Evolutionary conservation across 2,888 invertebrate genomes (phyloP), one percentile per base, ranked within the genome.

Genomic region (Chesias legatella): DNA sequence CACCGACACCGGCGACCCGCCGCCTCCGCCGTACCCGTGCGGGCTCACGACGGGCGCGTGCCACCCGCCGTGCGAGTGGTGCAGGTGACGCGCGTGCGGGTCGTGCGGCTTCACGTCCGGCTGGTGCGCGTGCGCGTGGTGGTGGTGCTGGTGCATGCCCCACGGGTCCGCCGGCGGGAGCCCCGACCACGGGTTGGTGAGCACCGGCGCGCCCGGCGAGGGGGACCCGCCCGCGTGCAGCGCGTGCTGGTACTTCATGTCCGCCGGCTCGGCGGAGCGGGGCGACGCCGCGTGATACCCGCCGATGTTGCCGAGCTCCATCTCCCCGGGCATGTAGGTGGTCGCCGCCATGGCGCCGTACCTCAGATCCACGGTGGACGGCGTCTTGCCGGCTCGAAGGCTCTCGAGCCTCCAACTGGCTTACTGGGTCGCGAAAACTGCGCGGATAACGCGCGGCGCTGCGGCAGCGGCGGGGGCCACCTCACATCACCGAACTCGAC

Each of bases 231-330:
- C 94, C 73, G 95, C 92, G 75, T 94, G 94, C 82, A 95, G 92
- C 84, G 94, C 95, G 81, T 96, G 96, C 79, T 94, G 94, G 85
- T 98, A 98, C 89, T 98, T 98, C 96, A 98, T 96, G 86, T 98
- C 98, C 69, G 94, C 94, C 69, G 94, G 94, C 89, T 95, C 95
- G 69, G 94, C 95, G 65, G 94, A 94, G 73, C 95, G 92, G 76
- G 95, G 95, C 89, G 95, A 95, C 83, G 93, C 93, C 79, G 92
- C 93, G 79, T 94, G 94, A 79, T 95, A 95, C 79, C 94, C 94
- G 82, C 94, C 93, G 73, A 92, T 90, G 88, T 92, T 92, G 75
- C 94, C 94, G 79, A 94, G 91, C 89, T 95, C 95, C 88, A 94
- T 93, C 83, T 94, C 93, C 82, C 95, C 93, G 90, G 96, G 94